These are phyloP conservation scores for Pangasianodon hypophthalmus DNA, from an alignment of 2,113 vertebrate species.

Conservation along the genomic window DNA sequence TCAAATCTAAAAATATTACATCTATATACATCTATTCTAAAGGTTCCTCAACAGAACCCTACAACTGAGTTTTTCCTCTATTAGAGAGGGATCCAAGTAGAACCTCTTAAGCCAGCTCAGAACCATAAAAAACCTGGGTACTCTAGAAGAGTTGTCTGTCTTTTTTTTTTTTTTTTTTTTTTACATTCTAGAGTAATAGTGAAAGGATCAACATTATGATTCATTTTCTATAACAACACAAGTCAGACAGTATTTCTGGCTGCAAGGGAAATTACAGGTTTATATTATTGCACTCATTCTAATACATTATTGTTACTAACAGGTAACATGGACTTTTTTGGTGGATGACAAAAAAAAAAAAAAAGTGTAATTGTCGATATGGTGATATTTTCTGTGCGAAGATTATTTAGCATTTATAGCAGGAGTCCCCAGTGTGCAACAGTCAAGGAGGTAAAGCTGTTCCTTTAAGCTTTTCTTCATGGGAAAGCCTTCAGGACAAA, in stretches of 20 bases:
- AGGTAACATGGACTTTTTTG: neutral
- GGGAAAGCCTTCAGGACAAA: neutral
- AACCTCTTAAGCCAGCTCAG: neutral
- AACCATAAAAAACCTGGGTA: neutral
- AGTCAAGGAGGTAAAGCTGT: neutral
- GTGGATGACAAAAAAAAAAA: neutral
- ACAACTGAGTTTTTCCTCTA: neutral
- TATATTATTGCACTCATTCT: neutral
- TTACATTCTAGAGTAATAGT: neutral
- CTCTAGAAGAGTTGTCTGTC: neutral
- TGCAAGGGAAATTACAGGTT: neutral
- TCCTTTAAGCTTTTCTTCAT: neutral
- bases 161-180: neutral
- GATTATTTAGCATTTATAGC: neutral
- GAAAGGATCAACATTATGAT: neutral
- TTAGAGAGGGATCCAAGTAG: neutral
- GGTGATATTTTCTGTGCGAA: neutral
- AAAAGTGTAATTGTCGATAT: neutral
- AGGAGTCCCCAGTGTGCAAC: neutral
- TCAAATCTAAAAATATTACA: neutral
- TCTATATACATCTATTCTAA: neutral
- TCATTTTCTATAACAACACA: neutral
- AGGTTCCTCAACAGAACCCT: neutral
- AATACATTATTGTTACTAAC: neutral
- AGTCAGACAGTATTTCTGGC: neutral